phyloP scores from a whole-genome alignment of 2,888 invertebrate species.

The Parochlus steinenii region DNA sequence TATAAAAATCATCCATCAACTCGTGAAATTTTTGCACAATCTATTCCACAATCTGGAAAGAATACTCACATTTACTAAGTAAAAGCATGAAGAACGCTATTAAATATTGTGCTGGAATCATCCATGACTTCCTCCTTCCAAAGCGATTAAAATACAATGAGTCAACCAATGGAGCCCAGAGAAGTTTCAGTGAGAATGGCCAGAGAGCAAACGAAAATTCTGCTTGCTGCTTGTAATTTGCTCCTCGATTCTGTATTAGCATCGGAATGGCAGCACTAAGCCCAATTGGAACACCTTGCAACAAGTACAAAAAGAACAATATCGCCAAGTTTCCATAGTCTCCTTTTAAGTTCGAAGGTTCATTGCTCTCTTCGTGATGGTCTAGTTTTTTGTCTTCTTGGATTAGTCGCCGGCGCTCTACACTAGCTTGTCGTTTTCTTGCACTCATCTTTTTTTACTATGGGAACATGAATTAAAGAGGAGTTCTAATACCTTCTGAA shows the following conservation, averaged over 20 bases:
- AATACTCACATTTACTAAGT: no score
- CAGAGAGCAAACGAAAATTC: conserved; percentile 44
- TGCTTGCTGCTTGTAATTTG: conserved; percentile 85
- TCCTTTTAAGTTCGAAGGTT: conserved; percentile 40
- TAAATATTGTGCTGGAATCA: conserved; percentile 86
- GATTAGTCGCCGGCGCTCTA: no score
- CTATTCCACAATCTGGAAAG: no score
- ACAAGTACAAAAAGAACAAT: conserved; percentile 78
- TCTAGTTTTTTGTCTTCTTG: no score
- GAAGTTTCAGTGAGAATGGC: conserved; percentile 56
- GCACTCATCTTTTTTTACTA: conserved; percentile 4
- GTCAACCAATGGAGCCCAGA: conserved; percentile 99
- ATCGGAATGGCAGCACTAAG: conserved; percentile 89
- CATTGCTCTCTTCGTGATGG: conserved; percentile 21
- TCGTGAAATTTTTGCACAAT: no score
- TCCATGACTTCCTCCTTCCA: conserved; percentile 89
- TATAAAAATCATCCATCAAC: no score
- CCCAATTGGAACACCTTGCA: conserved; percentile 83
- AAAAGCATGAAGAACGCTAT: conserved; percentile 81
- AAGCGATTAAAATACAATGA: conserved; percentile 67
- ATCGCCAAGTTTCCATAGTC: conserved; percentile 70
- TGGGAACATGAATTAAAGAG: no score
- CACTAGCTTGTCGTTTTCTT: conserved; percentile 2
- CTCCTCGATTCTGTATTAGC: conserved; percentile 81
- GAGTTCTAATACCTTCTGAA: no score